A percentile compares a stretch with the other conserved stretches of the same genome.
These are phyloP conservation scores for Siphlonurus alternatus DNA, from an alignment of 2,888 invertebrate genomes.

Conservation along the genomic window DNA sequence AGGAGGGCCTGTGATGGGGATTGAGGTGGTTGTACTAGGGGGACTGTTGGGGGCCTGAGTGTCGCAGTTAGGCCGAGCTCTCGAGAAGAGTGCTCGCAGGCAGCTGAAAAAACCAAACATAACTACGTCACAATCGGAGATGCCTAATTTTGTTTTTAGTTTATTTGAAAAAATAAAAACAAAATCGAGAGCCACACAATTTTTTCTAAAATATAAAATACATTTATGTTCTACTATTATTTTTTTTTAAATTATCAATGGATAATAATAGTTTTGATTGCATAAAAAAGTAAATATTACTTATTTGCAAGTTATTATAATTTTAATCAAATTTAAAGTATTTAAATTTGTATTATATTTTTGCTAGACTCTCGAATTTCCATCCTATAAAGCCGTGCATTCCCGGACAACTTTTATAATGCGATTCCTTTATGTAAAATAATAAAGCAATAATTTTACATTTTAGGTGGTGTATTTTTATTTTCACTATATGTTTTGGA, in stretches of 20 bases:
- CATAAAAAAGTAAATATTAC: no score
- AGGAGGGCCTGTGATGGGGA: constrained; percentile 64
- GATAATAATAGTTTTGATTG: no score
- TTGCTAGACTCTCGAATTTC: background rate
- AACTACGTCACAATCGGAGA: background rate
- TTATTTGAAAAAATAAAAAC: background rate
- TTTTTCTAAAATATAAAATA: no score
- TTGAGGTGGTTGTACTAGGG: constrained; percentile 37
- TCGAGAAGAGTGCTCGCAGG: constrained; percentile 72
- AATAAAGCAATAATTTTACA: no score
- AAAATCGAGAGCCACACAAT: background rate
- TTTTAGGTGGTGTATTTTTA: no score
- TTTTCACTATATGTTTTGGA: no score
- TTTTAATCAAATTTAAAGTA: no score
- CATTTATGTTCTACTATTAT: no score
- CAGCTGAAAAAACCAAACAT: constrained; percentile 37
- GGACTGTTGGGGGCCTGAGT: constrained; percentile 30
- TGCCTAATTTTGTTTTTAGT: background rate
- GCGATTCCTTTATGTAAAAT: no score
- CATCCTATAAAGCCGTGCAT: background rate
- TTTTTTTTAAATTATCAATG: no score
- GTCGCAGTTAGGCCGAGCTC: constrained; percentile 14
- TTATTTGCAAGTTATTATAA: no score
- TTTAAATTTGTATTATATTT: background rate
- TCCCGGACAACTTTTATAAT: background rate